These are phyloP conservation scores for Rhizoglyphus robini DNA, from an alignment of 1,140 invertebrate genomes.

Conservation along the genomic window DNA sequence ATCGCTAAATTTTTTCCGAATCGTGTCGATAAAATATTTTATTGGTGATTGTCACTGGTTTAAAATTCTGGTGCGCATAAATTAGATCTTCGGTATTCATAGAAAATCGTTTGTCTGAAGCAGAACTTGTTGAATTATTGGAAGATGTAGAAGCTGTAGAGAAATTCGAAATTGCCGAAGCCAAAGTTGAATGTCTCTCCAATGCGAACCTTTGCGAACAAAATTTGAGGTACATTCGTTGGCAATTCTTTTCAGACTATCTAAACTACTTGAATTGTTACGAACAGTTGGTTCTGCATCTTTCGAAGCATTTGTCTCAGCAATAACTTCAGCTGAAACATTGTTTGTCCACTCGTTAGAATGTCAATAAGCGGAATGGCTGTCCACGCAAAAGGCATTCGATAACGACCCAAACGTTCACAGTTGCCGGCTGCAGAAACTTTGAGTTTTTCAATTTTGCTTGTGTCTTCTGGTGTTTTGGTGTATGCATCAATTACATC, in stretches of 20 bases:
- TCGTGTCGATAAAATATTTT: constrained; percentile 44
- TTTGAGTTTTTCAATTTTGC: constrained; percentile 53
- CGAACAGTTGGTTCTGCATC: not conserved
- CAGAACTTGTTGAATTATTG: not conserved
- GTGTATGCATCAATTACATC: constrained; percentile 81
- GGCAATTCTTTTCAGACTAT: constrained; percentile 29
- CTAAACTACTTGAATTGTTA: constrained; percentile 8
- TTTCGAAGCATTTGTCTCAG: not conserved
- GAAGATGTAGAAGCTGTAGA: not conserved
- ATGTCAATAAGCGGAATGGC: constrained; percentile 78
- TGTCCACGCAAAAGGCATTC: constrained; percentile 91
- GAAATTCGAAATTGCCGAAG: constrained; percentile 1
- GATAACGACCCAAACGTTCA: constrained; percentile 72
- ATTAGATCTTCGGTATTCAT: constrained; percentile 68
- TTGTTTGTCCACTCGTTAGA: constrained; percentile 34
- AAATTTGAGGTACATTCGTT: constrained; percentile 54
- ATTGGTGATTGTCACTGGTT: constrained; percentile 46
- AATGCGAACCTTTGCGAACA: constrained; percentile 62
- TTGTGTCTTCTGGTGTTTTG: constrained; percentile 43
- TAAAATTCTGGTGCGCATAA: constrained; percentile 61
- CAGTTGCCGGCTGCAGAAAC: constrained; percentile 62
- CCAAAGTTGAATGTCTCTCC: constrained; percentile 45
- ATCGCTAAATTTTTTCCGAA: constrained; percentile 68
- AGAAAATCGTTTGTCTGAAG: constrained; percentile 48
- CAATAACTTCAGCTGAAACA: not conserved